Conservation (phyloP, 1,140 invertebrate species). For the Drosophila nebulosa region DNA sequence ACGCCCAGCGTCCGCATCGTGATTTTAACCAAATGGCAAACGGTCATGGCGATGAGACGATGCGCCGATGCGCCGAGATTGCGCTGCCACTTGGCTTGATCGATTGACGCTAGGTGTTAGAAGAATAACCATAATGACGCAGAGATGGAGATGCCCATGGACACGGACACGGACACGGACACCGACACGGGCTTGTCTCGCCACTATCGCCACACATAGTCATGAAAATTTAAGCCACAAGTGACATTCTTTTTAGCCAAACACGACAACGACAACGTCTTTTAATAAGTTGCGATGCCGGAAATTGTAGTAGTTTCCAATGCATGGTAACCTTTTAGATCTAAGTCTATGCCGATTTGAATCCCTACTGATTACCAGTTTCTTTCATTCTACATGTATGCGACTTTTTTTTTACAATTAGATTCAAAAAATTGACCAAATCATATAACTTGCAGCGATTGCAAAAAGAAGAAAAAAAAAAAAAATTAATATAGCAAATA, state of each 20-base stretch:
- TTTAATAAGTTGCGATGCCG: neutral
- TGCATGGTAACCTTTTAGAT: neutral
- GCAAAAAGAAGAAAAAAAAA: neutral
- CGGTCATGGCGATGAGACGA: conserved; percentile 61
- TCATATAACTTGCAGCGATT: neutral
- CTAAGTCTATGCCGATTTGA: too few relatives aligned
- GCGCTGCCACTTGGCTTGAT: conserved; percentile 18
- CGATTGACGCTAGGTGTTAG: conserved; percentile 11
- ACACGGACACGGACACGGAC: neutral
- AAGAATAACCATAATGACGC: conserved; percentile 29
- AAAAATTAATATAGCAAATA: neutral
- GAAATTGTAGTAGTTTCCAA: neutral
- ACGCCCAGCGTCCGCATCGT: conserved; percentile 72
- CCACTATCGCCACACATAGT: neutral
- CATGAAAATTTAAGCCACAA: too few relatives aligned
- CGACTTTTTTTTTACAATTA: too few relatives aligned
- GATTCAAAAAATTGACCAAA: neutral
- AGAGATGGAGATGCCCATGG: neutral
- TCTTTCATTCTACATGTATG: too few relatives aligned
- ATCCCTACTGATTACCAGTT: too few relatives aligned
- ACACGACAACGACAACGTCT: neutral
- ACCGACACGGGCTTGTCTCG: neutral
- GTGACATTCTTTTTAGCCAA: neutral
- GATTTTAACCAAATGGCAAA: conserved; percentile 60
- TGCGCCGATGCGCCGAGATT: neutral